A percentile compares a stretch with the other conserved stretches of the same genome.
Conservation (phyloP, 2,797 vertebrate species). For the Eutrigla gurnardus region DNA sequence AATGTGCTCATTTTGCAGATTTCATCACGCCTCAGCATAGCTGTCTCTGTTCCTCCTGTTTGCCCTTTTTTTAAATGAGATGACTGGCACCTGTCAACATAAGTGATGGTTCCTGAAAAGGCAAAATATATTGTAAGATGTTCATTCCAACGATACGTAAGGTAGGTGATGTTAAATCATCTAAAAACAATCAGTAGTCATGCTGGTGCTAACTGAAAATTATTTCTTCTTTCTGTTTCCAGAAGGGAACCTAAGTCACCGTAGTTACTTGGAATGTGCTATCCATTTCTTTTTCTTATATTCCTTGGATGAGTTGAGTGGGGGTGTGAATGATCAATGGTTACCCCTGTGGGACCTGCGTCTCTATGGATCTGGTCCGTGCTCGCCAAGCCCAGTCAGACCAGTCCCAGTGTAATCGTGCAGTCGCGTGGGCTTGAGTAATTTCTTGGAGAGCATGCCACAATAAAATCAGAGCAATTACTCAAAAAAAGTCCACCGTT, state of each 20-base stretch:
- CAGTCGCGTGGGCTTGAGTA: conserved; percentile 40
- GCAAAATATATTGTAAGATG: not conserved
- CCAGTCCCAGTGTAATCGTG: conserved; percentile 52
- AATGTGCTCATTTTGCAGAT: not conserved
- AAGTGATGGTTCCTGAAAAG: not conserved
- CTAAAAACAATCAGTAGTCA: not conserved
- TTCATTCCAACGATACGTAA: not conserved
- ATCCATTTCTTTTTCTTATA: conserved; percentile 6
- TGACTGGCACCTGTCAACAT: not conserved
- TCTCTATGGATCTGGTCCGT: conserved; percentile 42
- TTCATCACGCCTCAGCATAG: not conserved
- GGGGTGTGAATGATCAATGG: conserved; percentile 39
- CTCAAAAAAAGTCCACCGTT: conserved; percentile 52
- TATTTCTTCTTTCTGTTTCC: not conserved
- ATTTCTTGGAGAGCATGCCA: conserved; percentile 54
- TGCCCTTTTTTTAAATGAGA: not conserved
- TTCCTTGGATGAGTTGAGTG: conserved; percentile 3
- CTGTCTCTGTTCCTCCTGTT: conserved; percentile 1
- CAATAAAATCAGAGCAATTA: conserved; percentile 67
- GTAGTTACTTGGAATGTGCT: not conserved
- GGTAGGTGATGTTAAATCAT: not conserved
- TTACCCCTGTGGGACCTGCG: conserved; percentile 51
- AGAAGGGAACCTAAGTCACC: not conserved
- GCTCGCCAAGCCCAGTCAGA: conserved; percentile 49
- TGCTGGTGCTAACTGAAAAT: not conserved